These are phyloP conservation scores for Plecturocebus donacophilus DNA, from an alignment of 2,113 vertebrate species.

Conservation along the genomic window DNA sequence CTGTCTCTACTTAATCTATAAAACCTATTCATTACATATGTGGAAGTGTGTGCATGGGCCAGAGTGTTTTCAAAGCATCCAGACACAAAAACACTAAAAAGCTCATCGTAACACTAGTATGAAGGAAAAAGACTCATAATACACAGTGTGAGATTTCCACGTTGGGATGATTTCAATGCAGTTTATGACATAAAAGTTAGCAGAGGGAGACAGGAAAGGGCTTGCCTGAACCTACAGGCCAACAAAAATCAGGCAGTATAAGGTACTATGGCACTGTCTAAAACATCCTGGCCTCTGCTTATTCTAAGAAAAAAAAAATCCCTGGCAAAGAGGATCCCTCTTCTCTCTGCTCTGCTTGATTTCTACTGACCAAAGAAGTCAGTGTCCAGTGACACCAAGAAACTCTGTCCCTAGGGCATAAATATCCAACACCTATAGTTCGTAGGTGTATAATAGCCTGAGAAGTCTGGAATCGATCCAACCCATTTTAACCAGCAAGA, in stretches of 20 bases:
- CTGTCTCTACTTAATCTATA: not conserved
- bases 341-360: not conserved
- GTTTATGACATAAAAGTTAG: not conserved
- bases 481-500: conserved; percentile 84
- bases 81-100: conserved; percentile 3
- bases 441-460: conserved; percentile 47
- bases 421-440: conserved; percentile 45
- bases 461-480: conserved; percentile 76
- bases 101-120: not conserved
- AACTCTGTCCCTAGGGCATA: not conserved
- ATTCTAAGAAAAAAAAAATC: not conserved
- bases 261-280: not conserved
- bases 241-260: not conserved
- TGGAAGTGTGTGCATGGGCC: not conserved
- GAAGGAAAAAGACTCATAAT: not conserved
- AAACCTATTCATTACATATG: conserved; percentile 11
- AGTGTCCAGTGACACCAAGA: conserved; percentile 50
- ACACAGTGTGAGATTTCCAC: not conserved
- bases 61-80: not conserved
- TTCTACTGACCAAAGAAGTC: conserved; percentile 19
- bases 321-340: not conserved
- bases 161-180: not conserved
- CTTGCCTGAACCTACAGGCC: not conserved
- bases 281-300: not conserved
- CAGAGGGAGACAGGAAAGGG: not conserved